These are phyloP conservation scores for Acanthosepion lycidas DNA, from an alignment of 2,888 invertebrate genomes.

Conservation along the genomic window DNA sequence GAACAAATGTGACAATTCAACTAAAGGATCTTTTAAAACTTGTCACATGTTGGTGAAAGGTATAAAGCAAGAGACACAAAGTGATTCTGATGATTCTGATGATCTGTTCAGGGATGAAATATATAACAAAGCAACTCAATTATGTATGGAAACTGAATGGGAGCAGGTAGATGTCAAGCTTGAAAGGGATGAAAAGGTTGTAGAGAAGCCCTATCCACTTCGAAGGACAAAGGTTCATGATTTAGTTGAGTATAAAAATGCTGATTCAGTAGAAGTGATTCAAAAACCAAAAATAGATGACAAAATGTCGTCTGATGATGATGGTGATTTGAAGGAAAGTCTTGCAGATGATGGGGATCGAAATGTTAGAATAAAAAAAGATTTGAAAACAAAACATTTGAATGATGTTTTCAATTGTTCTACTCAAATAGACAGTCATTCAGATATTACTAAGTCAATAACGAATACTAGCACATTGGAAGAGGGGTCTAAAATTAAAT, in stretches of 20 bases:
- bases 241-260: background rate
- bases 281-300: background rate
- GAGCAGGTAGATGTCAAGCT: background rate
- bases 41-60: background rate
- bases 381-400: background rate
- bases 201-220: background rate
- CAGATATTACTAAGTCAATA: background rate
- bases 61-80: background rate
- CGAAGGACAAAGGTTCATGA: background rate
- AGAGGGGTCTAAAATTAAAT: background rate
- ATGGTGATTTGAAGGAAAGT: background rate
- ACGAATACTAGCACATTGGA: background rate
- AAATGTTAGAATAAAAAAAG: background rate
- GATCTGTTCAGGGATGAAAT: background rate
- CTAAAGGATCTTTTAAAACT: background rate
- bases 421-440: background rate
- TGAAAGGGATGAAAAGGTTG: background rate
- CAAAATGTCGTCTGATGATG: background rate
- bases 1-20: background rate
- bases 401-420: background rate
- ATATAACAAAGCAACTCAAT: background rate
- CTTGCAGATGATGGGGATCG: background rate
- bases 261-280: background rate
- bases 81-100: slow-evolving; percentile 24
- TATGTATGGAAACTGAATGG: background rate